Conservation (phyloP, 2,797 vertebrate genomes). For the Aplochiton taeniatus region DNA sequence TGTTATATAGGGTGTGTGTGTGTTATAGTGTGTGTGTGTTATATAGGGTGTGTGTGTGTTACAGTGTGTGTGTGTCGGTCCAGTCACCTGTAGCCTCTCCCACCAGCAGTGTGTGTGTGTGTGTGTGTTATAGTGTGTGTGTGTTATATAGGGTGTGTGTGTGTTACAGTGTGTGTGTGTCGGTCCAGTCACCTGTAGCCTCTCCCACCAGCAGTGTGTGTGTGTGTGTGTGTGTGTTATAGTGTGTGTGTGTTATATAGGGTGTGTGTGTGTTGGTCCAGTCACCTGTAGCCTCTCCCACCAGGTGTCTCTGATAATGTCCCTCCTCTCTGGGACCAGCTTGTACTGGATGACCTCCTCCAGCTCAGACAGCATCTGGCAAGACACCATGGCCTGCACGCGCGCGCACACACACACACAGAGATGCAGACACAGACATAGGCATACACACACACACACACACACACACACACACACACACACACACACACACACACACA, state of each 20-base stretch:
- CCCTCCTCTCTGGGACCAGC: constrained; percentile 94
- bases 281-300: constrained; percentile 97
- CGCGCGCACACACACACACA: background rate
- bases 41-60: background rate
- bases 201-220: constrained; percentile 21
- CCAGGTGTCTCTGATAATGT: constrained; percentile 98
- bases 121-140: constrained; percentile 25
- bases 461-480: constrained; percentile 8
- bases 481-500: background rate
- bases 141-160: background rate
- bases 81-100: no score
- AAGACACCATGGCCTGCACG: constrained; percentile 95
- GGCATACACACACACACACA: background rate
- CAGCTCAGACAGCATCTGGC: constrained; percentile 97
- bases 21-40: background rate
- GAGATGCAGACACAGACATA: background rate
- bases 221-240: constrained; percentile 14
- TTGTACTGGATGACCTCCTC: constrained; percentile 99
- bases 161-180: constrained; percentile 19
- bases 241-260: constrained; percentile 1
- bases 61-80: background rate
- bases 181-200: no score
- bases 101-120: constrained; percentile 10
- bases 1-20: no score
- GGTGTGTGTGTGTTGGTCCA: constrained; percentile 25